Evolutionary conservation across 2,113 vertebrate genomes (phyloP).

Genomic region (Acinonyx jubatus): DNA sequence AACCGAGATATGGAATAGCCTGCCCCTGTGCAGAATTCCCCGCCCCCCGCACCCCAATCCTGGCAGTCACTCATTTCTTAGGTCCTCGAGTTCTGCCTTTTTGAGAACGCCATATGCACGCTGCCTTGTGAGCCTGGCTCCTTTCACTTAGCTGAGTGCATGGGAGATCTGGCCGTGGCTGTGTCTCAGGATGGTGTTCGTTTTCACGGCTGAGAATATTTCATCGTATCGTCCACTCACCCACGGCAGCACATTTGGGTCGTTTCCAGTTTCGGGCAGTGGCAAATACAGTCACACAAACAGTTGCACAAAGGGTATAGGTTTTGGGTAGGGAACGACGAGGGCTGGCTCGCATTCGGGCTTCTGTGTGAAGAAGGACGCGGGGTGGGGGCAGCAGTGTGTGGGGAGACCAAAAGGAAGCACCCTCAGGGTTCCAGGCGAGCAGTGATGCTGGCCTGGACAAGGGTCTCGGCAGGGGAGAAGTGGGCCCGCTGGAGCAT

Average conservation of each 20-base stretch:
- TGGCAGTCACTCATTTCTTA: neutral
- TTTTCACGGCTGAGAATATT: neutral
- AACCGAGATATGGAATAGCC: neutral
- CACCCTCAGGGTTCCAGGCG: fast-evolving
- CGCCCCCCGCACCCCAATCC: neutral
- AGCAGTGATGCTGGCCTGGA: neutral
- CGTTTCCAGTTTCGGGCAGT: neutral
- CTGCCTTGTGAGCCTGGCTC: neutral
- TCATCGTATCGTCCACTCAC: fast-evolving
- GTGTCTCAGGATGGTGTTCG: fast-evolving
- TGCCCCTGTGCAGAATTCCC: neutral
- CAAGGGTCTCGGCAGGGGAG: neutral
- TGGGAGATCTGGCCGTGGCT: fast-evolving
- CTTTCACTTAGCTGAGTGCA: fast-evolving
- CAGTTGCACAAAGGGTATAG: fast-evolving
- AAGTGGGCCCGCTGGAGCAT: fast-evolving
- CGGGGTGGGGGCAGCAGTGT: too few relatives aligned
- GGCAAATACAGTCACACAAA: neutral
- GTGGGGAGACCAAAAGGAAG: neutral
- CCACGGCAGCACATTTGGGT: fast-evolving
- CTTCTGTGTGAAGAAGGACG: neutral
- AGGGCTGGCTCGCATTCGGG: neutral
- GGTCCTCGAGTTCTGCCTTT: neutral
- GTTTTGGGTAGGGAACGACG: neutral
- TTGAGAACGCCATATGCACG: fast-evolving